Conservation (phyloP, 2,113 vertebrate genomes). For the Anguilla rostrata region DNA sequence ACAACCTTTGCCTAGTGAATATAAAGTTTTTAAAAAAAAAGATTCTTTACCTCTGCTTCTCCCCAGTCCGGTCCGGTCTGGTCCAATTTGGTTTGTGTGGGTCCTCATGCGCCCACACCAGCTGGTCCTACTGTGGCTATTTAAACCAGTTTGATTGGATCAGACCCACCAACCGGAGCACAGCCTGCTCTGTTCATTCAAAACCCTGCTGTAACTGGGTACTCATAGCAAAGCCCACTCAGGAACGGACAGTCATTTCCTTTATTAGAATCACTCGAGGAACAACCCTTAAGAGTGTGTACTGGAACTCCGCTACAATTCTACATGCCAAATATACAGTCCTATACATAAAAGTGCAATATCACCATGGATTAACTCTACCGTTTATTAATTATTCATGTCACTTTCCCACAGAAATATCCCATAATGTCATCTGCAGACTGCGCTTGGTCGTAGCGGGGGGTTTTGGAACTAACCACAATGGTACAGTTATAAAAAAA, state of each 20-base stretch:
- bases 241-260: conserved; percentile 74
- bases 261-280: conserved; percentile 97
- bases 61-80: no score
- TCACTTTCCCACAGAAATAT: conserved; percentile 66
- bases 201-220: not conserved
- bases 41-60: no score
- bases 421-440: conserved; percentile 53
- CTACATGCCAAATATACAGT: conserved; percentile 96
- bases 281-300: conserved; percentile 79
- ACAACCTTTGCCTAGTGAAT: no score
- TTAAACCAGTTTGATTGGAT: not conserved
- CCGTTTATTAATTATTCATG: conserved; percentile 62
- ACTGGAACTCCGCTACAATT: conserved; percentile 75
- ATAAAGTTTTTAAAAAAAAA: no score
- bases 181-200: not conserved
- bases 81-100: no score
- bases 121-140: no score
- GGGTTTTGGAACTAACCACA: conserved; percentile 65
- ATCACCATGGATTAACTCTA: conserved; percentile 88
- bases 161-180: not conserved
- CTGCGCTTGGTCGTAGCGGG: conserved; percentile 44
- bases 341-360: conserved; percentile 96
- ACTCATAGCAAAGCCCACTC: conserved; percentile 30
- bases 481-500: conserved; percentile 63
- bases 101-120: not conserved